Base-by-base conservation (phyloP, 2,797 vertebrate genomes). In the Schizothorax lantsangensis region DNA sequence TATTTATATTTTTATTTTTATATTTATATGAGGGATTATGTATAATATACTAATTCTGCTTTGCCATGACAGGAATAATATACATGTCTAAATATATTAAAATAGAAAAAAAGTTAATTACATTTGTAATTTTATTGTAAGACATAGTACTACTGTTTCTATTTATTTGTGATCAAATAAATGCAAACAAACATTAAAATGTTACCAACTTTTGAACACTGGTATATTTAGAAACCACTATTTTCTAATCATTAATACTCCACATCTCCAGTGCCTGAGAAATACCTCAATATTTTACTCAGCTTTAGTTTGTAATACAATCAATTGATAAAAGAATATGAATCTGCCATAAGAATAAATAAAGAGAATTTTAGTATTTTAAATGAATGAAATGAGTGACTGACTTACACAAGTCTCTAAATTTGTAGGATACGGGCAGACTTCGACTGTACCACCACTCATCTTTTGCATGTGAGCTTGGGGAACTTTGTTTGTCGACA, bases 401-500 rank as follows among this genome's bases (percentile, higher is more conserved):
- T 33, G 43, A 77, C 19, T 52, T 17, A 54, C 69, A 4, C 11
- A 15, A 47, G 30, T 54, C 47, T 83, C 45, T 21, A 9, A 7
- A 40, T 77, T 59, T 79, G 49, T 40, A 98, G 97, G 89, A 91
- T 97, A 81, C 93, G 88, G 59, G 91, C 94, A 36, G 97, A 98
- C 85, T 91, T 98, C 54, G 95, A 94, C 66, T 82, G 89, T 9
- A 90, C 92, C 54, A 94, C 93, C 15, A 49, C 92, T 36, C 94
- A 96, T 45, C 95, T 98, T 85, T 9, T 98, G 74, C 88, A 93
- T 0, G 54, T 91, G 40, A 91, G 88, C 0, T 88, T 92, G 79
- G 95, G 96, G 10, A 95, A 92, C 26, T 89, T 96, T 89, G 92
- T 92, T 43, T 97, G 97, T 66, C 94, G 92, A 1, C 96, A 97